Base-by-base conservation (phyloP, 2,113 vertebrate genomes). In the Gambusia holbrooki region DNA sequence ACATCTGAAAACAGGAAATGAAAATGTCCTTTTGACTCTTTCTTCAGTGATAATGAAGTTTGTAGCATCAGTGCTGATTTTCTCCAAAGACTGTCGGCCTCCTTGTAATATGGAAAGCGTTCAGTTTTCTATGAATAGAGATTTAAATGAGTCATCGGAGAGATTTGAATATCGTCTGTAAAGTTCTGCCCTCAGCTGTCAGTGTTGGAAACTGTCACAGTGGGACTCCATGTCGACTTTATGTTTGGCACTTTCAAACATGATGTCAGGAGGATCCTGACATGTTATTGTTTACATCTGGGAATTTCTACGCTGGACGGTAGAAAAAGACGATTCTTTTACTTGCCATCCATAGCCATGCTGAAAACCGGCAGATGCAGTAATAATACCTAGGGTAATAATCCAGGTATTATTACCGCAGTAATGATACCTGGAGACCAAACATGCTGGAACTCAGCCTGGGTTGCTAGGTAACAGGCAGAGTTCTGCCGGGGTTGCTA, bases 1-100 rank as follows among this genome's bases (percentile, higher is more conserved):
- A 65, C 40, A 30, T 67, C 69, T 71, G 76, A 14, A 62, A 69
- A 71, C 74, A 79, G 71, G 81, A 87, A 86, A 86, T 84, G 62
- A 86, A 83, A 83, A 73, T 66, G 72, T 69, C 75, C 69, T 60
- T 72, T 54, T 69, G 27, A 73, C 28, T 74, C 73, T 66, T 13
- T 15, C 12, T 28, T 69, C 27, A 77, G 10, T 69, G 60, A 61
- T 62, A 60, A 76, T 64, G 22, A 54, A 9, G 32, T 65, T 81
- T 76, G 71, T 68, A 58, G 1, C 3, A 65, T 70, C 45, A 77
- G 29, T 32, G 48, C 15, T 45, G 11, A 12, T 72, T 71, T 72
- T 32, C 30, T 29, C 28, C 58, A 1, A 63, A 58, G 32, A 74
- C 63, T 17, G 33, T 66, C 66, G 9, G 28, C 29, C 66, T 3